Conservation (phyloP, 2,113 vertebrate species). For the Phalacrocorax brasilianus region DNA sequence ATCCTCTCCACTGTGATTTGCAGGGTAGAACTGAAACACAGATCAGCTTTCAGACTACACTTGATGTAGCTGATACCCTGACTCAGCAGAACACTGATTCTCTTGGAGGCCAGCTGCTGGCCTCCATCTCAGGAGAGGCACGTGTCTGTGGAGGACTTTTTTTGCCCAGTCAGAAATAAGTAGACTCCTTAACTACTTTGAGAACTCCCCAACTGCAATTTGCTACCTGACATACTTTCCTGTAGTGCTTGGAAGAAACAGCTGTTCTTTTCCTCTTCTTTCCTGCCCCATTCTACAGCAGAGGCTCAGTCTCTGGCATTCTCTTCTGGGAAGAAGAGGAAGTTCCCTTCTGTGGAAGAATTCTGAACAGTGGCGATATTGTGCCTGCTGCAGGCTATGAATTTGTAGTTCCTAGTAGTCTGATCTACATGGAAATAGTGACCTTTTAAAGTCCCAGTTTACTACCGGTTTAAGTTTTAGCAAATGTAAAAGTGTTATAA, state of each 20-base stretch:
- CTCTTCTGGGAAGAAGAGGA: background rate
- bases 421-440: background rate
- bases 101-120: background rate
- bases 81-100: background rate
- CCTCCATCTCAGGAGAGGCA: background rate
- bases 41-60: background rate
- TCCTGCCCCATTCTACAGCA: background rate
- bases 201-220: background rate
- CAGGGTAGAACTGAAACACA: background rate
- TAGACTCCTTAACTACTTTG: background rate
- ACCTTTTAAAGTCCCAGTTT: background rate
- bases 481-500: background rate
- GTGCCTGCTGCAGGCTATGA: background rate
- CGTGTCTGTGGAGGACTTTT: background rate
- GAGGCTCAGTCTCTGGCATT: background rate
- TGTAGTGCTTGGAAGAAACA: background rate
- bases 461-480: background rate
- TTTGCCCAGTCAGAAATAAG: background rate
- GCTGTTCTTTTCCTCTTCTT: background rate
- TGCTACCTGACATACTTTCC: background rate
- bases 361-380: background rate
- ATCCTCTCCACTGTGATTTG: background rate
- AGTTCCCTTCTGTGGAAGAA: too few relatives aligned
- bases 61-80: background rate
- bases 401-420: background rate